Conservation (phyloP, 2,888 invertebrate species). For the Ophioninae sp. region DNA sequence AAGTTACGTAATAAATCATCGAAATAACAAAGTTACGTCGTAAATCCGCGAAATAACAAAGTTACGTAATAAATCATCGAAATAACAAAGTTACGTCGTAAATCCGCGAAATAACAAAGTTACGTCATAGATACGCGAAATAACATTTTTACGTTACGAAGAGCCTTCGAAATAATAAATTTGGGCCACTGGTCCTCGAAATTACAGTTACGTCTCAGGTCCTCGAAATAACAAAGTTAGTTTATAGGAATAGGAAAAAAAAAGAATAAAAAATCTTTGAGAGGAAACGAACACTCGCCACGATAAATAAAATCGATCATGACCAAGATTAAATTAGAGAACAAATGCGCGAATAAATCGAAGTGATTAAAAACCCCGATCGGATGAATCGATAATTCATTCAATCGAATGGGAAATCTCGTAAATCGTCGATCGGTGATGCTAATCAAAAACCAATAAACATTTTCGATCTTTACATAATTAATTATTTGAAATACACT, state of each 20-base stretch:
- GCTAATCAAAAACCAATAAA: background rate
- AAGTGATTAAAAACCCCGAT: background rate
- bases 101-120: too few species aligned
- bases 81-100: background rate
- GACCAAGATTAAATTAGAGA: background rate
- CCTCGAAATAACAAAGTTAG: too few species aligned
- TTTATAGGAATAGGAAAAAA: background rate
- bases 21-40: background rate
- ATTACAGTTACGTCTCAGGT: too few species aligned
- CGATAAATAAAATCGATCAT: background rate
- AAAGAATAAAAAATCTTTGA: background rate
- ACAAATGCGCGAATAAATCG: background rate
- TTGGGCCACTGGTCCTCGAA: too few species aligned
- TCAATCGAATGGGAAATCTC: background rate
- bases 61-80: background rate
- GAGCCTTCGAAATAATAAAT: too few species aligned
- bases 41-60: background rate
- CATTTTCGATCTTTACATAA: background rate
- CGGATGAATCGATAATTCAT: background rate
- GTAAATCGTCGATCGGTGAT: background rate
- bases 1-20: background rate
- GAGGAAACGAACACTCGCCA: constrained; percentile 18
- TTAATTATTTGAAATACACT: too few species aligned
- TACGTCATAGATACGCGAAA: background rate
- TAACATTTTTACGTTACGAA: background rate